Conservation (phyloP, 1,140 invertebrate genomes). For the Psix sp. region DNA sequence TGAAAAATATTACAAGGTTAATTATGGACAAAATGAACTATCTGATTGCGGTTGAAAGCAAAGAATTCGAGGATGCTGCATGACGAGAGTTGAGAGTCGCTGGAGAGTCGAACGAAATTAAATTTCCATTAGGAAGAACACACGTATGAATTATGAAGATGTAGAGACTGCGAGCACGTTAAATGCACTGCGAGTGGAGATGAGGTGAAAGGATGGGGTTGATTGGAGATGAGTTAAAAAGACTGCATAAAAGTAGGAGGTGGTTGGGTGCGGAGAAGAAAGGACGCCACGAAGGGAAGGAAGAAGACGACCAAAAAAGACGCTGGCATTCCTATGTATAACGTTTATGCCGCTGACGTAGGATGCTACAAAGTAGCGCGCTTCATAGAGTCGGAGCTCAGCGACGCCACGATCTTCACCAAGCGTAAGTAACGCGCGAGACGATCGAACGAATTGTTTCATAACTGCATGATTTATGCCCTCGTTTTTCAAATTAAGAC, state of each 20-base stretch:
- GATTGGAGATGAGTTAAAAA: conserved; percentile 43
- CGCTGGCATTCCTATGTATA: conserved; percentile 31
- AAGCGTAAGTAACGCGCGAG: conserved; percentile 26
- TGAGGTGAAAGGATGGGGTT: conserved; percentile 40
- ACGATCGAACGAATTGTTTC: conserved; percentile 41
- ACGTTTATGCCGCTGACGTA: conserved; percentile 24
- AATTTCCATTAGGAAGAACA: conserved; percentile 67
- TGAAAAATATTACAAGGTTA: too few relatives aligned
- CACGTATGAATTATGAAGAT: conserved; percentile 67
- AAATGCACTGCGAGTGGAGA: conserved; percentile 37
- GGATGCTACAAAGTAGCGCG: conserved; percentile 20
- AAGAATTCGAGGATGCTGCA: conserved; percentile 2
- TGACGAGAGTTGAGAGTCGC: conserved; percentile 35
- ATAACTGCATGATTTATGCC: conserved; percentile 37
- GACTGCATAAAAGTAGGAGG: conserved; percentile 25
- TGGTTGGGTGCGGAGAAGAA: conserved; percentile 16
- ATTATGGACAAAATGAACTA: neutral
- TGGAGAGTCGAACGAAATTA: conserved; percentile 65
- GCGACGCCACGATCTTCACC: neutral
- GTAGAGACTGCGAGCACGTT: conserved; percentile 47
- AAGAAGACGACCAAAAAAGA: conserved; percentile 31
- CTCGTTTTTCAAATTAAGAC: conserved; percentile 39
- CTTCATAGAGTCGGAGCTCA: conserved; percentile 24
- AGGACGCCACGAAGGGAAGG: conserved; percentile 11
- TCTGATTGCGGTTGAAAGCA: too few relatives aligned